Evolutionary conservation across 2,113 vertebrate species (phyloP).

Genomic region (Hyla sarda): DNA sequence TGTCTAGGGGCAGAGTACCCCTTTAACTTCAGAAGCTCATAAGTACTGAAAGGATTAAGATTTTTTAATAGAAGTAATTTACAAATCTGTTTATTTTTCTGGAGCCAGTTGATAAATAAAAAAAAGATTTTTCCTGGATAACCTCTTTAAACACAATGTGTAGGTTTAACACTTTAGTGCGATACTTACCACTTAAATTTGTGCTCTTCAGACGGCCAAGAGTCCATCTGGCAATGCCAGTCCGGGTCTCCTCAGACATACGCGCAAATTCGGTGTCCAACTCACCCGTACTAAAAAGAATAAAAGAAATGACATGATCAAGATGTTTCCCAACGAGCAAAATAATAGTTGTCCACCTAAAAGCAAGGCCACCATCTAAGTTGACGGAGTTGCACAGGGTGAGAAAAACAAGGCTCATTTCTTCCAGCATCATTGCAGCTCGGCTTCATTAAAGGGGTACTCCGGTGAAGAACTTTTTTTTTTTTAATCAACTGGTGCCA

Average conservation of each 20-base stretch:
- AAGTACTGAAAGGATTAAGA: no score
- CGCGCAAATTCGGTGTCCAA: constrained; percentile 23
- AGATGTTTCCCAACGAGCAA: background rate
- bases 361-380: background rate
- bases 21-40: no score
- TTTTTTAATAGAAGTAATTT: no score
- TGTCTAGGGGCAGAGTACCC: no score
- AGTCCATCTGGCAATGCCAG: constrained; percentile 58
- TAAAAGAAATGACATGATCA: background rate
- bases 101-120: no score
- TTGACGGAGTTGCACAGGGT: background rate
- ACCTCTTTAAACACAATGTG: background rate
- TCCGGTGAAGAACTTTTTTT: no score
- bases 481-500: no score
- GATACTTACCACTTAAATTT: background rate
- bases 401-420: background rate
- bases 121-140: no score
- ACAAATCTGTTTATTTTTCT: no score
- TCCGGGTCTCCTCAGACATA: constrained; percentile 54
- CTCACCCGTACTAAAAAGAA: constrained; percentile 23
- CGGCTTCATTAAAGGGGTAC: no score
- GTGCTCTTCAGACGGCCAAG: background rate
- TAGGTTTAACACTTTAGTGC: background rate
- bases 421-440: no score
- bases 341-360: background rate